These are phyloP conservation scores for Psammodynastes pulverulentus DNA, from an alignment of 2,113 vertebrate genomes.

Conservation along the genomic window DNA sequence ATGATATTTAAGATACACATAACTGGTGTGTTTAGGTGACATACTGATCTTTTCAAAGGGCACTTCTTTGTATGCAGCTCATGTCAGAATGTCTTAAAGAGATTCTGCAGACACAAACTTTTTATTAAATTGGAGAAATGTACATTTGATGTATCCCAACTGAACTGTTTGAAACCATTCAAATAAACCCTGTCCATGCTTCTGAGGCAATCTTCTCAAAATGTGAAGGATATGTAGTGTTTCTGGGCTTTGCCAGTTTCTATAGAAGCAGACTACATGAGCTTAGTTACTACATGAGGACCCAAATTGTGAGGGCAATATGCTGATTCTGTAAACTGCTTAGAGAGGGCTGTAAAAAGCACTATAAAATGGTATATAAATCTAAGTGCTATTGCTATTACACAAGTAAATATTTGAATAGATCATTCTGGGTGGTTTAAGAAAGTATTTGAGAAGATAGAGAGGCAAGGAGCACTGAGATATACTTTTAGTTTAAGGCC, in stretches of 20 bases:
- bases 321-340: no score
- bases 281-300: no score
- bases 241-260: background rate
- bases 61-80: background rate
- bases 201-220: background rate
- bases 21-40: background rate
- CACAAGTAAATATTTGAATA: no score
- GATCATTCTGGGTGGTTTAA: no score
- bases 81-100: background rate
- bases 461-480: no score
- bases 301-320: no score
- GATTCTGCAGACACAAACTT: background rate
- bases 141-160: background rate
- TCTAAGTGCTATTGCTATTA: no score
- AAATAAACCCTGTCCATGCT: background rate
- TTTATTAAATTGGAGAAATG: background rate
- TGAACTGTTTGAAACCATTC: background rate
- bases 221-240: background rate
- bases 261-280: background rate
- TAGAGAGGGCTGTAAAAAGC: no score
- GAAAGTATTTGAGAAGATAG: no score
- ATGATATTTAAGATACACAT: background rate
- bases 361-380: no score
- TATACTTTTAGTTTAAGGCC: no score
- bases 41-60: background rate